A percentile compares a stretch with the other conserved stretches of the same genome.
phyloP scores from a whole-genome alignment of 2,888 invertebrate species.

The Hyposoter dolosus region DNA sequence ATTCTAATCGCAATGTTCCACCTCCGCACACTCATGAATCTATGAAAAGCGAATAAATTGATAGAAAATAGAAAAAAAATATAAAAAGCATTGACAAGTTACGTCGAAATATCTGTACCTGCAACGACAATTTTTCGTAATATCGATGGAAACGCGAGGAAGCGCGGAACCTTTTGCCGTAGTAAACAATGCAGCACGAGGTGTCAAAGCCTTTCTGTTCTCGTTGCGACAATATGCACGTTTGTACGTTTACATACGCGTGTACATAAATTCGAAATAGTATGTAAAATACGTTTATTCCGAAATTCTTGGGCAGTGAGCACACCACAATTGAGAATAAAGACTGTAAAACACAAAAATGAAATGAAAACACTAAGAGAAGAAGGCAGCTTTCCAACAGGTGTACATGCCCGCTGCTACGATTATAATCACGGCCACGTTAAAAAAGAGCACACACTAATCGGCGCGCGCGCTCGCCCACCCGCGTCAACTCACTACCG shows the following conservation, averaged over 20 bases:
- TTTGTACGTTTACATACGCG: not conserved
- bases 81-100: not conserved
- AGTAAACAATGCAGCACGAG: not conserved
- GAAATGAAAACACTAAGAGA: constrained; percentile 26
- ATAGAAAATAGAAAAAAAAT: not conserved
- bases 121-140: not conserved
- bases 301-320: not conserved
- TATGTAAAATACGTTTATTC: not conserved
- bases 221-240: not conserved
- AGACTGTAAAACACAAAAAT: constrained; percentile 4
- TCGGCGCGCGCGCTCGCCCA: not conserved
- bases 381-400: constrained; percentile 48
- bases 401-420: constrained; percentile 34
- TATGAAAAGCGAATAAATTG: not conserved
- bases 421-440: constrained; percentile 28
- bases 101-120: not conserved
- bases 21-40: no score
- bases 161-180: not conserved
- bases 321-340: constrained; percentile 2
- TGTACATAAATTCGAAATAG: not conserved
- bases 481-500: constrained; percentile 5
- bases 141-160: not conserved
- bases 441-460: constrained; percentile 13
- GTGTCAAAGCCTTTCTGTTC: not conserved
- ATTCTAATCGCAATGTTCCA: no score